phyloP scores from a whole-genome alignment of 2,113 vertebrate genomes.

The Neotragus moschatus region DNA sequence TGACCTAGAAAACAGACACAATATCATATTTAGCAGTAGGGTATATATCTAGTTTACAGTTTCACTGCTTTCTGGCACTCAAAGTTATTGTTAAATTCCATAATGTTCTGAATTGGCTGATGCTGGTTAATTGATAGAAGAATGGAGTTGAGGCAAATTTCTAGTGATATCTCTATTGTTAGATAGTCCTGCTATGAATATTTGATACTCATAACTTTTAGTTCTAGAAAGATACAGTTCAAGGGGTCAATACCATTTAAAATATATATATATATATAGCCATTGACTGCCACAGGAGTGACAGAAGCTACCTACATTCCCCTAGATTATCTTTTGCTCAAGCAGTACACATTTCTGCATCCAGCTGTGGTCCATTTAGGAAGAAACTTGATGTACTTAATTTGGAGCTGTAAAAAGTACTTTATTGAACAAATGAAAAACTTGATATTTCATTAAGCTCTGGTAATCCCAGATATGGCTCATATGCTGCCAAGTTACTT shows the following conservation, averaged over 20 bases:
- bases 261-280: neutral
- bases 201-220: neutral
- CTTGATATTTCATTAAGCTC: neutral
- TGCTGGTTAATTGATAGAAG: neutral
- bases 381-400: neutral
- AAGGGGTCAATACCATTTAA: neutral
- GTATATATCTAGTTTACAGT: neutral
- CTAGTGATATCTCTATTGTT: neutral
- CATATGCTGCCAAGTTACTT: neutral
- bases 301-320: neutral
- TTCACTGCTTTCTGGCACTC: neutral
- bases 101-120: neutral
- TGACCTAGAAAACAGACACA: neutral
- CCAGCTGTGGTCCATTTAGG: neutral
- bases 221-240: neutral
- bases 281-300: neutral
- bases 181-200: neutral
- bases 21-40: too few relatives aligned
- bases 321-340: neutral
- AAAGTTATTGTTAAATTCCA: neutral
- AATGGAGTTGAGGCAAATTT: neutral
- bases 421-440: neutral
- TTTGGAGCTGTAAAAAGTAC: neutral
- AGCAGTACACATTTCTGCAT: neutral
- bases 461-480: neutral